Evolutionary conservation across 2,888 invertebrate genomes (phyloP).

Genomic region (Pegoplata infirma): DNA sequence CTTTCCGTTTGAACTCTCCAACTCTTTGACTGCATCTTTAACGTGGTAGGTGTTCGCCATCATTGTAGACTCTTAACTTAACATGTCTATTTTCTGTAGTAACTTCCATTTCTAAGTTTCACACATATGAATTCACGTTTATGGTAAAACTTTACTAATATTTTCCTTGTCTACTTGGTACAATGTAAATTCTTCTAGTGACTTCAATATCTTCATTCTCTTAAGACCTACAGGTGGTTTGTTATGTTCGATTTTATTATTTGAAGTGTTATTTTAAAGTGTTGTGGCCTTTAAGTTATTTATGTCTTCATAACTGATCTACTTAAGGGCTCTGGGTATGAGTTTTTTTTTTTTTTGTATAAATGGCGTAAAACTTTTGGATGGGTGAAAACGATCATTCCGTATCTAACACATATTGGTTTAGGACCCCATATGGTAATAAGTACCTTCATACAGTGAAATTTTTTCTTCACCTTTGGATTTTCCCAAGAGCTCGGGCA

Average conservation of each 20-base stretch:
- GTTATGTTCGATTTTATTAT: constrained; percentile 43
- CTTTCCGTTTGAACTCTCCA: constrained; percentile 36
- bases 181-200: constrained; percentile 3
- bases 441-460: too few species aligned
- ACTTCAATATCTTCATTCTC: constrained; percentile 4
- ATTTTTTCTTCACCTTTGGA: too few species aligned
- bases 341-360: not conserved
- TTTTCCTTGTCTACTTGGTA: not conserved
- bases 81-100: not conserved
- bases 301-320: constrained; percentile 65
- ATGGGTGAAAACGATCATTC: not conserved
- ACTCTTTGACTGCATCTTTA: constrained; percentile 4
- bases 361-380: constrained; percentile 12
- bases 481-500: too few species aligned
- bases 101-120: constrained; percentile 21
- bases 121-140: constrained; percentile 15
- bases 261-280: constrained; percentile 53
- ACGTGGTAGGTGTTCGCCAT: constrained; percentile 50
- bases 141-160: not conserved
- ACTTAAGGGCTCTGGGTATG: constrained; percentile 47
- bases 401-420: not conserved
- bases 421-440: too few species aligned
- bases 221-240: constrained; percentile 36
- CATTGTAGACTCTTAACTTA: not conserved
- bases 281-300: constrained; percentile 63